Base-by-base conservation (phyloP, 2,797 vertebrate genomes). In the Myoxocephalus aenaeus region DNA sequence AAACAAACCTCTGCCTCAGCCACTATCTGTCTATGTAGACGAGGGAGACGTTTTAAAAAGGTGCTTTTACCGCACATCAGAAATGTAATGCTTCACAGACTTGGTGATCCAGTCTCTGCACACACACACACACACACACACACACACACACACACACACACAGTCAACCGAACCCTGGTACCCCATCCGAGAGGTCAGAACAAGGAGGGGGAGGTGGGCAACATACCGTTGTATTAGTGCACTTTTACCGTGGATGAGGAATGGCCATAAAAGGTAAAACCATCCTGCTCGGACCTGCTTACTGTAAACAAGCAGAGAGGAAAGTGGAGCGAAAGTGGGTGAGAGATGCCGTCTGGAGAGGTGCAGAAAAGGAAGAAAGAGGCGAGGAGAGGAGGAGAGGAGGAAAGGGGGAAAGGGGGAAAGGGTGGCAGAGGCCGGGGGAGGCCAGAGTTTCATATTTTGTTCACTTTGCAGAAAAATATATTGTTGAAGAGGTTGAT, bases 211-310 rank as follows among this genome's bases (percentile, higher is more conserved):
- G 85, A 57, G 65, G 73, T 73, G 89, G 84, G 87, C 78, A 84
- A 67, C 82, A 84, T 91, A 87, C 82, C 77, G 73, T 54, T 79
- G 86, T 92, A 93, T 94, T 96, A 95, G 94, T 90, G 93, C 93
- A 93, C 95, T 95, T 95, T 94, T 92, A 94, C 93, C 95, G 88
- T 95, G 95, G 95, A 96, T 95, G 94, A 96, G 96, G 95, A 96
- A 93, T 90, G 87, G 90, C 96, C 96, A 95, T 96, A 96, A 96
- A 97, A 97, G 96, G 96, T 94, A 92, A 95, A 96, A 94, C 84
- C 89, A 90, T 91, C 87, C 88, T 77, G 77, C 86, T 83, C 67
- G 53, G 95, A 95, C 95, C 95, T 96, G 96, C 95, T 95, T 96
- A 95, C 95, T 96, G 96, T 95, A 94, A 97, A 96, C 96, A 96